Conservation (phyloP, 2,113 vertebrate species). For the Apodemus speciosus region DNA sequence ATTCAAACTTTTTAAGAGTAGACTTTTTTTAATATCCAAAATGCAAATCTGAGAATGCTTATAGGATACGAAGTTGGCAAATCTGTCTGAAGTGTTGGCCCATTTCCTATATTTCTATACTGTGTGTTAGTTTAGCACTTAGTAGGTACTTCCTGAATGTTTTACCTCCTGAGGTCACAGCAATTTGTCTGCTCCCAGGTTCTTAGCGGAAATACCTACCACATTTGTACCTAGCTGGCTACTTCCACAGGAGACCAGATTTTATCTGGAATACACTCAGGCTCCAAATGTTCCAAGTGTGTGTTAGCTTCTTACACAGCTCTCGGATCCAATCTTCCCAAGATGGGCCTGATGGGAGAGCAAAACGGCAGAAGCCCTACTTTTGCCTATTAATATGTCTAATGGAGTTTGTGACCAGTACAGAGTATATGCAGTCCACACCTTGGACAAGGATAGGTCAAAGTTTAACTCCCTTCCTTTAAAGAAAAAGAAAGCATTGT, state of each 20-base stretch:
- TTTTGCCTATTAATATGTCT: not conserved
- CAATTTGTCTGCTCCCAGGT: not conserved
- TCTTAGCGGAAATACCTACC: not conserved
- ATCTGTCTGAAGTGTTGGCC: not conserved
- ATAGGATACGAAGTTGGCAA: not conserved
- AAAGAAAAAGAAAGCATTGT: slow-evolving; percentile 57
- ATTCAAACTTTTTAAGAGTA: not conserved
- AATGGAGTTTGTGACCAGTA: slow-evolving; percentile 17
- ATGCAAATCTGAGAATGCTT: not conserved
- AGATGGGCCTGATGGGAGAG: not conserved
- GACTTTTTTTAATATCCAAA: not conserved
- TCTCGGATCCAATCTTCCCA: not conserved
- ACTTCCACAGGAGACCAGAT: not conserved
- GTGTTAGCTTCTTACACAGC: not conserved
- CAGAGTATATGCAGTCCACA: slow-evolving; percentile 53
- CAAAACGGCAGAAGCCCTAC: not conserved
- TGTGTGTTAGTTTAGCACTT: not conserved
- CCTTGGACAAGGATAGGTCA: slow-evolving; percentile 52
- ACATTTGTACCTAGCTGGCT: not conserved
- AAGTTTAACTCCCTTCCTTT: slow-evolving; percentile 70
- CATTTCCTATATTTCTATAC: not conserved
- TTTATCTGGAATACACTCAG: not conserved
- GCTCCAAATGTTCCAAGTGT: not conserved
- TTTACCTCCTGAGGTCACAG: not conserved
- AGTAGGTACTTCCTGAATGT: not conserved